A percentile compares a stretch with the other conserved stretches of the same genome.
These are phyloP conservation scores for Leucophenga varia DNA, from an alignment of 1,140 invertebrate genomes.

Conservation along the genomic window DNA sequence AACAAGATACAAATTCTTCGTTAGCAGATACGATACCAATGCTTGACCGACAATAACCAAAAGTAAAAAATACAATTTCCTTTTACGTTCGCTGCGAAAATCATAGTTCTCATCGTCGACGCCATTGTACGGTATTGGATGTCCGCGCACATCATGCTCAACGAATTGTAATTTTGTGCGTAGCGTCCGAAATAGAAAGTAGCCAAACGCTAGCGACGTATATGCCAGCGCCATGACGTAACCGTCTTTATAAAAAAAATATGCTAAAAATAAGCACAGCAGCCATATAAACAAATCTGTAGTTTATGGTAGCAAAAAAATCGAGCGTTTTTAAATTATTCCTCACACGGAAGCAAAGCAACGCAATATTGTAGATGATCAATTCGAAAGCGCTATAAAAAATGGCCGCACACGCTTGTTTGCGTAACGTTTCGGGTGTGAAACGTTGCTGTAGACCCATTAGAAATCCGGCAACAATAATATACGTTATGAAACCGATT, in stretches of 20 bases:
- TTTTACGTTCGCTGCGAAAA: constrained; percentile 67
- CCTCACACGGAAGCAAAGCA: constrained; percentile 87
- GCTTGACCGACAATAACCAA: constrained; percentile 84
- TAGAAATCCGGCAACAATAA: constrained; percentile 85
- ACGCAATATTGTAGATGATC: constrained; percentile 75
- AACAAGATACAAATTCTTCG: constrained; percentile 71
- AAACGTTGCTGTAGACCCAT: constrained; percentile 76
- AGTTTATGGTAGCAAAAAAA: constrained; percentile 85
- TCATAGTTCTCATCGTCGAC: constrained; percentile 55
- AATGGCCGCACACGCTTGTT: constrained; percentile 86
- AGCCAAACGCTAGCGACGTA: constrained; percentile 76
- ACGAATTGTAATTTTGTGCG: constrained; percentile 75
- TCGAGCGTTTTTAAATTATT: constrained; percentile 84
- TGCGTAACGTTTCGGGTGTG: constrained; percentile 88
- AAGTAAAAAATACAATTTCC: constrained; percentile 84
- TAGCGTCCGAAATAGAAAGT: constrained; percentile 86
- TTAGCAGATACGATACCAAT: constrained; percentile 90
- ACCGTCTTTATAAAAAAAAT: constrained; percentile 69
- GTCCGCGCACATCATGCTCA: constrained; percentile 57
- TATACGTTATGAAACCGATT: constrained; percentile 96
- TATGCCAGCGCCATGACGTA: constrained; percentile 80
- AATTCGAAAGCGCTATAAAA: constrained; percentile 91
- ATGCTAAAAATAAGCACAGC: constrained; percentile 72
- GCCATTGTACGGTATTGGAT: constrained; percentile 45
- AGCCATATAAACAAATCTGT: constrained; percentile 94